Conservation (phyloP, 2,113 vertebrate species). For the Laterallus jamaicensis region DNA sequence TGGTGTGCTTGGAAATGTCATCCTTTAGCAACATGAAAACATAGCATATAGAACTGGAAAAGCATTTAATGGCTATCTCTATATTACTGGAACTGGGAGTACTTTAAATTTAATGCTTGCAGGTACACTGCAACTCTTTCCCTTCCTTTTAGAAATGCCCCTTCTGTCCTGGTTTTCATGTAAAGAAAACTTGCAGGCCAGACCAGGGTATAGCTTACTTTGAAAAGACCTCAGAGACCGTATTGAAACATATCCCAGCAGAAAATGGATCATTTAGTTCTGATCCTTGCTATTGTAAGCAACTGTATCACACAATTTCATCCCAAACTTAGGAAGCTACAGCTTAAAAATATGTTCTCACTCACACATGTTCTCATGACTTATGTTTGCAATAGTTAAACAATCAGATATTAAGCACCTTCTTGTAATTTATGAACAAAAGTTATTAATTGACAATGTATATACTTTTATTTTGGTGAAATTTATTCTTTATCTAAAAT, state of each 20-base stretch:
- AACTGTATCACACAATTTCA: background rate
- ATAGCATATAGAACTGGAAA: background rate
- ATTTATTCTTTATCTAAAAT: background rate
- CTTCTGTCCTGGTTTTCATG: background rate
- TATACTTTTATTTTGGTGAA: background rate
- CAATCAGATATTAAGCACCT: background rate
- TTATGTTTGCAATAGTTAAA: background rate
- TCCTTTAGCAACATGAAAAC: background rate
- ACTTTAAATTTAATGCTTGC: background rate
- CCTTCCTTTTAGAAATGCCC: background rate
- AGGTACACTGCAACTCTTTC: background rate
- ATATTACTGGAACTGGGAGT: background rate
- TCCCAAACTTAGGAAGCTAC: background rate
- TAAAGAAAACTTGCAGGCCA: background rate
- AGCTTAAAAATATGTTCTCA: background rate
- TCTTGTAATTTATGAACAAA: background rate
- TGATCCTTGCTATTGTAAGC: background rate
- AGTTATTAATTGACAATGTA: background rate
- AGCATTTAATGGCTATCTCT: background rate
- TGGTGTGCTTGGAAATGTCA: constrained; percentile 28
- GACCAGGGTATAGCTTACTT: background rate
- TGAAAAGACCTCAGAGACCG: background rate
- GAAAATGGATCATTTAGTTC: background rate
- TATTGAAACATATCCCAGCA: background rate
- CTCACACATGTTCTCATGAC: background rate